Evolutionary conservation across 2,113 vertebrate genomes (phyloP), one percentile per base, ranked within the genome.

Genomic region (Xiphophorus hellerii): DNA sequence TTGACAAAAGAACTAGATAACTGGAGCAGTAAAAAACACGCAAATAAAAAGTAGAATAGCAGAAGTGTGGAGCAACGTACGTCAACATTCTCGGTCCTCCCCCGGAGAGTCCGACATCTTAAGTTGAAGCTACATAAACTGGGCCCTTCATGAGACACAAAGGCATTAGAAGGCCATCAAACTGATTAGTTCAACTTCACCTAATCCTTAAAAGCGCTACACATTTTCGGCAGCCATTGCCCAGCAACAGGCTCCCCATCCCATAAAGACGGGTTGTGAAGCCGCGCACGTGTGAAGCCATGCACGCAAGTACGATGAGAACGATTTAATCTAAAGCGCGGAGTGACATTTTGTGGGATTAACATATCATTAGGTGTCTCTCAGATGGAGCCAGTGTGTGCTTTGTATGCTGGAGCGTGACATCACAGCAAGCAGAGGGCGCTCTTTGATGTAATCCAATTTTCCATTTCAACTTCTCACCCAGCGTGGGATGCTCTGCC

Each of bases 381-480:
- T 84, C 62, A 20, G 76, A 86, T n/a, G 22, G 66, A 35, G 73
- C 70, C 44, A 11, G 27, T 68, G 62, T 72, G 69, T 25, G 54
- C 39, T 85, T 71, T 80, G 58, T 61, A 60, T 73, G 82, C 81
- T 28, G 63, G 75, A 86, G 81, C 37, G 67, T 80, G 86, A 87
- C 88, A 83, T 85, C 86, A 74, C 90, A 88, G 78, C 76, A 1
- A 80, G 92, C 66, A 64, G 65, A 75, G 89, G 88, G 80, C 79
- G 62, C 51, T 76, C 64, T 86, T 88, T 80, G 66, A 88, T 89
- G 91, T 92, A 92, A 92, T 93, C 91, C 89, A 82, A 91, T 93
- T 93, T 88, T 91, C 89, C 78, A 88, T 92, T 84, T 88, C 83
- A 64, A 80, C 71, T 62, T 79, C 73, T 73, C 82, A 72, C 70